phyloP scores from a whole-genome alignment of 1,140 invertebrate genomes.

The Dolichoris vasculosae region DNA sequence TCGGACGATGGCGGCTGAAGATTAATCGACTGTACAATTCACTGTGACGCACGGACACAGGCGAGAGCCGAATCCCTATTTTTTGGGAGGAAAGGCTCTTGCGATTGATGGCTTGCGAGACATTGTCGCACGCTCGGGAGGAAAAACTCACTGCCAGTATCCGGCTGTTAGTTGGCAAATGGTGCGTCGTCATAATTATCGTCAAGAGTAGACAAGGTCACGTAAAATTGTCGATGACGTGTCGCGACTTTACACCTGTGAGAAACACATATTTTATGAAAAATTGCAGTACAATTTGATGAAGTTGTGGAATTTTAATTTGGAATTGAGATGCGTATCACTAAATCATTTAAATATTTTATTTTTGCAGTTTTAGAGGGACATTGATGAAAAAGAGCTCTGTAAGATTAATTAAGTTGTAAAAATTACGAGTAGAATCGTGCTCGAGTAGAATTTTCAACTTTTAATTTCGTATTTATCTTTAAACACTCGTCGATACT shows the following conservation, averaged over 20 bases:
- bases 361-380: too few species aligned
- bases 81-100: neutral
- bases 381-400: too few species aligned
- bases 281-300: neutral
- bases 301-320: too few species aligned
- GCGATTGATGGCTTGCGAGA: neutral
- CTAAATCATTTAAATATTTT: too few species aligned
- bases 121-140: neutral
- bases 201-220: neutral
- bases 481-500: too few species aligned
- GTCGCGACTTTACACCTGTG: neutral
- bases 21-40: constrained; percentile 20
- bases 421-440: too few species aligned
- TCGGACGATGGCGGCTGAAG: neutral
- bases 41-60: neutral
- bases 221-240: neutral
- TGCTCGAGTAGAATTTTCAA: too few species aligned
- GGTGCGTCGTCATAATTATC: neutral
- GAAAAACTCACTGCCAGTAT: neutral
- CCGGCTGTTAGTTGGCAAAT: neutral
- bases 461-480: too few species aligned
- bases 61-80: neutral
- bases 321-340: too few species aligned
- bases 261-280: neutral
- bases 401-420: too few species aligned